Evolutionary conservation across 1,140 invertebrate genomes (phyloP).

Genomic region (Anoplophora glabripennis): DNA sequence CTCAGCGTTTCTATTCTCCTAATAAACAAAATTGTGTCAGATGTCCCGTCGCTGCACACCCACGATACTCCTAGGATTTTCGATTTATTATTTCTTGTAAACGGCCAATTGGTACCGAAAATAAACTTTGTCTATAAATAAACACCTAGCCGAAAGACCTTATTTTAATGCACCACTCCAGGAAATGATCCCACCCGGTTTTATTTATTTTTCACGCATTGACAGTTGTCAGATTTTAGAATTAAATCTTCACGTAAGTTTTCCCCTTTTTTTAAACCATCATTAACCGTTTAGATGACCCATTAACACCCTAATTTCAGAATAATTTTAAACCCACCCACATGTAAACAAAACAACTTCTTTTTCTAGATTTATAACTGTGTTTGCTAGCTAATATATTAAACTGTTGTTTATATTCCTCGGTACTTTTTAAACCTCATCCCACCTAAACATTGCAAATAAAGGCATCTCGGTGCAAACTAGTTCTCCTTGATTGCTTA

Average conservation of each 20-base stretch:
- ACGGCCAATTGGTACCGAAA: constrained; percentile 25
- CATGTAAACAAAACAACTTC: neutral
- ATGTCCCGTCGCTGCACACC: constrained; percentile 17
- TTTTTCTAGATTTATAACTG: neutral
- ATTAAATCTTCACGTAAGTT: neutral
- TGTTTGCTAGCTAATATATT: neutral
- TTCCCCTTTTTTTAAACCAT: neutral
- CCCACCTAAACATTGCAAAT: neutral
- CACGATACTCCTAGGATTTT: too few species aligned
- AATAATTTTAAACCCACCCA: neutral
- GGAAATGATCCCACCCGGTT: constrained; percentile 10
- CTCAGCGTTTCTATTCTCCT: neutral
- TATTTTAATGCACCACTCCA: neutral
- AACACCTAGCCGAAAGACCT: constrained; percentile 11
- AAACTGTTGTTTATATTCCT: neutral
- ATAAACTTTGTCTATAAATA: constrained; percentile 20
- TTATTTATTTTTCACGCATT: constrained; percentile 24
- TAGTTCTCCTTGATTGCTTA: too few species aligned
- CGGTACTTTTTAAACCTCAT: neutral
- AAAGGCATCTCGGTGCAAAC: neutral
- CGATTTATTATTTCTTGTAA: neutral
- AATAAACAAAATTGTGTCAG: constrained; percentile 22
- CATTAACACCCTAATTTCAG: neutral
- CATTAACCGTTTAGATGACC: neutral
- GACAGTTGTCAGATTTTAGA: constrained; percentile 16